phyloP scores from a whole-genome alignment of 2,113 vertebrate genomes.

The Amphilophus citrinellus region DNA sequence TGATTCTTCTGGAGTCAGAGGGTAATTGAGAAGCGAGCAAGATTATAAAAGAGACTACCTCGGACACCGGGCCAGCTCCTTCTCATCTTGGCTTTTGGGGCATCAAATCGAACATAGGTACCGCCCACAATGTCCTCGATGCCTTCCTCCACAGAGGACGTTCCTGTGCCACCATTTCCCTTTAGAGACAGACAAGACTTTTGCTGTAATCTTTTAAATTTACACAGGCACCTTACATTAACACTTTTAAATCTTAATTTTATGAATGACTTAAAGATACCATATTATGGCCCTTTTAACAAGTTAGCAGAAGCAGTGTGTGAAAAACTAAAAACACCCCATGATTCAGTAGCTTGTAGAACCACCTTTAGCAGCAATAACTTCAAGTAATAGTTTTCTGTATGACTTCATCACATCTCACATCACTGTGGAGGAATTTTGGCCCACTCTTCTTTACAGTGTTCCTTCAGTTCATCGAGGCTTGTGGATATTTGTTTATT shows the following conservation, averaged over 20 bases:
- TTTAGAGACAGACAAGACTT: constrained; percentile 50
- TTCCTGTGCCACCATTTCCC: constrained; percentile 81
- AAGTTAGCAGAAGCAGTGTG: no score
- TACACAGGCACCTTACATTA: neutral
- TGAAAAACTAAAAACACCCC: no score
- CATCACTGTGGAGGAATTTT: no score
- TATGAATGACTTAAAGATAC: no score
- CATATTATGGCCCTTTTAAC: no score
- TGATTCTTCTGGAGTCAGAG: constrained; percentile 12
- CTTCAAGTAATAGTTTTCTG: no score
- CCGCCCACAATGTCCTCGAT: constrained; percentile 79
- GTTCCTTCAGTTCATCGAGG: no score
- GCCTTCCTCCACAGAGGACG: constrained; percentile 78
- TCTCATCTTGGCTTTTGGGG: constrained; percentile 85
- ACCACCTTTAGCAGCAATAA: no score
- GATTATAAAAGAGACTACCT: constrained; percentile 75
- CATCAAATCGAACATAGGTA: constrained; percentile 90
- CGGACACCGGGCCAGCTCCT: constrained; percentile 91
- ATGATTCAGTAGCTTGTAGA: no score
- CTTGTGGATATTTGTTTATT: no score
- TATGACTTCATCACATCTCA: no score
- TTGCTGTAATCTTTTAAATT: constrained; percentile 4
- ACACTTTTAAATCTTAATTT: neutral
- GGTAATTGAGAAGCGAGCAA: constrained; percentile 14
- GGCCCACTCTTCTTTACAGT: no score